Percentiles rank a stretch among this genome's conserved stretches.
Conservation (phyloP, 2,797 vertebrate species). For the Basileuterus tristriatus region DNA sequence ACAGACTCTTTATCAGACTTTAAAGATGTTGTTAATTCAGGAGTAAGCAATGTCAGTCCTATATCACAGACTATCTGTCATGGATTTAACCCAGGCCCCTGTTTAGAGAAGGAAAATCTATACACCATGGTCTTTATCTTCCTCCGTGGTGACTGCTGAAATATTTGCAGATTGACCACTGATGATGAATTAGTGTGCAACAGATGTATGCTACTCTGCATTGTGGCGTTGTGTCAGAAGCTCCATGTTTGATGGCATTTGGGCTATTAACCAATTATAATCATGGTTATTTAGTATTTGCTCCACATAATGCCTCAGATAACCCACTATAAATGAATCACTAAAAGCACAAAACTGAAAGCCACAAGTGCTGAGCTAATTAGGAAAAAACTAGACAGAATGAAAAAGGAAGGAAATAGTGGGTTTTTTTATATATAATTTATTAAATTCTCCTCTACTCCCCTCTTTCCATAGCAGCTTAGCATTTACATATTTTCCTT, state of each 20-base stretch:
- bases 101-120: constrained; percentile 47
- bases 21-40: constrained; percentile 20
- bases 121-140: constrained; percentile 35
- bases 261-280: background rate
- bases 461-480: background rate
- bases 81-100: background rate
- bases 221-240: background rate
- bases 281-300: background rate
- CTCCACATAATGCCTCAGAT: background rate
- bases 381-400: background rate
- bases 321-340: background rate
- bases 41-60: background rate
- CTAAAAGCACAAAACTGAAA: background rate
- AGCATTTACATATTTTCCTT: background rate
- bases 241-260: background rate
- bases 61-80: constrained; percentile 27
- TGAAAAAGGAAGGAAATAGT: background rate
- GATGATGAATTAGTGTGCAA: constrained; percentile 30
- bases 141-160: background rate
- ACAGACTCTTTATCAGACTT: background rate
- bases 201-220: background rate
- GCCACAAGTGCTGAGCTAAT: background rate
- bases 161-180: constrained; percentile 1
- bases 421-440: background rate
- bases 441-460: background rate